Base-by-base conservation (phyloP, 2,113 vertebrate species). In the Macrotus californicus region DNA sequence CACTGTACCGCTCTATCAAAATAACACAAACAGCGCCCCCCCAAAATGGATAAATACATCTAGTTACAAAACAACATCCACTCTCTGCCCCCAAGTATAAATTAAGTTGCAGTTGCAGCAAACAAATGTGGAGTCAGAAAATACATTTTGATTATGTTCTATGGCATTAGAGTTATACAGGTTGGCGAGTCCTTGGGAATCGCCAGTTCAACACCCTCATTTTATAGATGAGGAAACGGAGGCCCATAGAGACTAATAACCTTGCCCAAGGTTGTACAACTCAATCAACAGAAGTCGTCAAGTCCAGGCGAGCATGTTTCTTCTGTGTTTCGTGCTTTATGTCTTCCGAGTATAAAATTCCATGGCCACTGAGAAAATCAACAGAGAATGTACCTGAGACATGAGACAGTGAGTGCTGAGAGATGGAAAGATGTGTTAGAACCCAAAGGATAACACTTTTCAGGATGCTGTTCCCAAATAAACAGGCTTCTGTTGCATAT, bases 261-360 rank as follows among this genome's bases (percentile, higher is more conserved):
- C 50, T 87, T 85, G 48, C 16, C 61, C 29, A 52, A 85, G 5
- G 21, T 54, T 67, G n/a, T 54, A 13, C 12, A 41, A 83, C 52
- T 92, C 90, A 59, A 81, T 86, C 64, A 50, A 22, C 29, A 39
- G 41, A 70, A 54, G 39, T 93, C 67, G 87, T 73, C 80, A 88
- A 95, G 77, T 9, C 7, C 72, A 92, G 22, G 56, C 50, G 92
- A 92, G 94, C n/a, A 54, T 5, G 12, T 64, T 48, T 41, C 43
- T 95, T 84, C 92, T 43, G 19, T 34, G 73, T 82, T 88, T 73
- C 6, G 13, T 43, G 26, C 29, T 92, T 96, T 87, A 75, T 83
- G 92, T 94, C 50, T 72, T 87, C 72, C n/a, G 46, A 89, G 69
- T 70, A 64, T 79, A 94, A 90, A 94, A 87, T 96, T 80, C 95